Percentiles rank a stretch among this genome's conserved stretches.
Evolutionary conservation across 2,797 vertebrate genomes (phyloP).

Genomic region (Myotis findleyi): DNA sequence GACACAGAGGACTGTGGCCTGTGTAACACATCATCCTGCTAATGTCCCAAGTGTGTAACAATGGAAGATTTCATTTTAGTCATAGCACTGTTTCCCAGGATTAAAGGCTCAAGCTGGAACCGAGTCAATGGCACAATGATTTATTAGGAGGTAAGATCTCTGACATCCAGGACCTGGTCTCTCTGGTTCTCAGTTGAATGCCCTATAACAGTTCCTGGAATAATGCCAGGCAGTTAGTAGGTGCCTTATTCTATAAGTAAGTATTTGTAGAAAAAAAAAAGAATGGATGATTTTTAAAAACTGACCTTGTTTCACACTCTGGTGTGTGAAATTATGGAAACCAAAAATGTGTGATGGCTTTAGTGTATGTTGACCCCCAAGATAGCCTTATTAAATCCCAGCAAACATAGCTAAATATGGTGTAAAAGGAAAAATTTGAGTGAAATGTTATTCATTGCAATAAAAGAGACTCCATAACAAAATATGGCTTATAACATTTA

Average conservation of each 20-base stretch:
- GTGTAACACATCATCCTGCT: background rate
- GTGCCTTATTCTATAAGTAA: background rate
- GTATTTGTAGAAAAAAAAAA: background rate
- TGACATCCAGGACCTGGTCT: background rate
- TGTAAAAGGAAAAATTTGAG: background rate
- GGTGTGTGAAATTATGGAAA: background rate
- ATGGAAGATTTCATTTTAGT: background rate
- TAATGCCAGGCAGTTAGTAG: background rate
- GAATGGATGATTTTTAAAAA: background rate
- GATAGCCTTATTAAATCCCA: background rate
- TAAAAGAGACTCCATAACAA: background rate
- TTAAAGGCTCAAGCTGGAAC: constrained; percentile 21
- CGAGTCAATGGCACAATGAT: background rate
- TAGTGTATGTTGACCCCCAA: background rate
- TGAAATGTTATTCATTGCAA: constrained; percentile 6
- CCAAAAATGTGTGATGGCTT: background rate
- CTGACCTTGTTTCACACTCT: background rate
- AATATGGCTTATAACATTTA: background rate
- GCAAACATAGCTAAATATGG: background rate
- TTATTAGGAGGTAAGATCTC: background rate
- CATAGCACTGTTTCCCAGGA: background rate
- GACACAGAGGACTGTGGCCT: background rate
- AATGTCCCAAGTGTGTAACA: background rate
- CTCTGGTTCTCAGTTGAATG: background rate
- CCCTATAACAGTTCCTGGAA: background rate